Base-by-base conservation (phyloP, 2,888 invertebrate species). In the Sialis lutaria region DNA sequence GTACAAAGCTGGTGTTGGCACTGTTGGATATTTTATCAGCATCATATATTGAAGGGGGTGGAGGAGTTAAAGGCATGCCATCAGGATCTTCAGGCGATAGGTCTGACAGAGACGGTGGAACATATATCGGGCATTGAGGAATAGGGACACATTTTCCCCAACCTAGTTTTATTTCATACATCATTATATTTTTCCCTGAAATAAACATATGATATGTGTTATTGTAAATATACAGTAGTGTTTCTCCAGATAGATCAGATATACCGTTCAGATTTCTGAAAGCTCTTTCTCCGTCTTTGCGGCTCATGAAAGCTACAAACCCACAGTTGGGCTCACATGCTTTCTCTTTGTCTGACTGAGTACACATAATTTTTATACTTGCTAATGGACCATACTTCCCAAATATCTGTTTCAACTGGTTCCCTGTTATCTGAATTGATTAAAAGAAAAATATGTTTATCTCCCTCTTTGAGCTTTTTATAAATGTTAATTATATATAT, bases 341-440 rank as follows among this genome's bases (percentile, higher is more conserved):
- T 66, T 92, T 88, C 67, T 98, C 97, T 66, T 98, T 97, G 55
- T 98, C 97, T 0, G 92, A 91, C 22, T 97, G 76, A 9, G 98
- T 98, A 93, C 97, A 98, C 93, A 99, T 96, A 53, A 99, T 96
- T 75, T 99, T 99, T 52, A 98, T 93, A 62, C 95, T 96, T 5
- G 98, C 98, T 50, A 99, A 70, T 1, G 98, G 97, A 0, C 98
- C 98, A 68, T 84, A 95, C 48, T 89, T 82, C 0, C 98, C 98
- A 68, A 99, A 99, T 50, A 93, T 78, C 69, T 97, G 93, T 85
- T 95, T 92, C 44, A 99, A 67, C 60, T 97, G 91, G 60, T 90
- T 88, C 62, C 96, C 96, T 22, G 92, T 89, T 64, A 92, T 88
- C 90, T 92, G 57, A 22, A 55, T 54, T 47, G 53, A 48, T 10